These are phyloP conservation scores for Apis cerana DNA, from an alignment of 1,140 invertebrate species.

Conservation along the genomic window DNA sequence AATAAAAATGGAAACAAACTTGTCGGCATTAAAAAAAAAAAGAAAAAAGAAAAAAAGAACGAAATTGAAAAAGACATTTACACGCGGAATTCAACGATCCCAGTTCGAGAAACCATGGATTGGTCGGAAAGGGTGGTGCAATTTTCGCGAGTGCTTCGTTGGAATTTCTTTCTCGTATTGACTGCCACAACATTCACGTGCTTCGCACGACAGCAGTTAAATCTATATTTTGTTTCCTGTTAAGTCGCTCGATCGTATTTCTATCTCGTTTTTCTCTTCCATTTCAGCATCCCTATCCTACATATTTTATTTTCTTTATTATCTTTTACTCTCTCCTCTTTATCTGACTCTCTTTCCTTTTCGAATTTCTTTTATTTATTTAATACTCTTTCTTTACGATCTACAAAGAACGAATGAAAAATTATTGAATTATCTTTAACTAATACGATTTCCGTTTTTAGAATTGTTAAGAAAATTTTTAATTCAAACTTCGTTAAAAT, in stretches of 20 bases:
- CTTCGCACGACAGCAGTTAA: not conserved
- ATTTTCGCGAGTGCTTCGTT: slow-evolving; percentile 7
- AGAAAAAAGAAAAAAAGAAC: not conserved
- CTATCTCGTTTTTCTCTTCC: not conserved
- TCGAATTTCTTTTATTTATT: not conserved
- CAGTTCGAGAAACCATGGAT: not conserved
- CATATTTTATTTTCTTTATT: not conserved
- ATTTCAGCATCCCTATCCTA: not conserved
- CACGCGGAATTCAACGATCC: not conserved
- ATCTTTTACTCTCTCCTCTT: not conserved
- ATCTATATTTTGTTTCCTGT: slow-evolving; percentile 1
- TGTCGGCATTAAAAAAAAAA: not conserved
- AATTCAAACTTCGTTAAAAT: too few relatives aligned
- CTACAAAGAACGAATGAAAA: too few relatives aligned
- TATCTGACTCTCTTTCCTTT: too few relatives aligned
- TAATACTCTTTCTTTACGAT: too few relatives aligned
- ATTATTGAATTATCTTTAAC: too few relatives aligned
- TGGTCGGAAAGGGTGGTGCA: not conserved
- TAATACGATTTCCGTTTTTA: too few relatives aligned
- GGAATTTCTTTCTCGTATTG: not conserved
- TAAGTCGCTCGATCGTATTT: not conserved
- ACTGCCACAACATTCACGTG: not conserved
- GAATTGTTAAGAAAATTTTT: too few relatives aligned
- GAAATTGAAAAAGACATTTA: not conserved
- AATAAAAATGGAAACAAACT: not conserved